Evolutionary conservation across 2,888 invertebrate genomes (phyloP).

Genomic region (Trachelus troglodyta): DNA sequence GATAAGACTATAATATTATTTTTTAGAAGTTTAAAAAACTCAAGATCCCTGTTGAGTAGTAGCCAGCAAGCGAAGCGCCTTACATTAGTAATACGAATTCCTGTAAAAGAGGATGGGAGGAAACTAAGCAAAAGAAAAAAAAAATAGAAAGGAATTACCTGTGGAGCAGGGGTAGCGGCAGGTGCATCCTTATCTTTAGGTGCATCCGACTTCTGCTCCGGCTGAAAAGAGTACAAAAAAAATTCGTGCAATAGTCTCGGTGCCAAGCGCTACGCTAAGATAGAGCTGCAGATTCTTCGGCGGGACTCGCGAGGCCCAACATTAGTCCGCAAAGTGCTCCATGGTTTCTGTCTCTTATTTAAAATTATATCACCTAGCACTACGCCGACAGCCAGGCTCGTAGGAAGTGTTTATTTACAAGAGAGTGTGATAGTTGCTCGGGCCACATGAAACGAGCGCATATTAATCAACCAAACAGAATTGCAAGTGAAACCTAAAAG

Average conservation of each 20-base stretch:
- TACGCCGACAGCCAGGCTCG: too few relatives aligned
- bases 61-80: not conserved
- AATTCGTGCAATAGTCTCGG: conserved; percentile 58
- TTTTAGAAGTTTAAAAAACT: not conserved
- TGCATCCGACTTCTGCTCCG: conserved; percentile 62
- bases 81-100: not conserved
- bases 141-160: conserved; percentile 52
- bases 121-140: conserved; percentile 17
- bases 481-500: too few relatives aligned
- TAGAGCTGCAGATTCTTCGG: too few relatives aligned
- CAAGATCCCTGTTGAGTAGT: not conserved
- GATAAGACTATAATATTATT: too few relatives aligned
- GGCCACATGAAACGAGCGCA: too few relatives aligned
- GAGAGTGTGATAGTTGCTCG: too few relatives aligned
- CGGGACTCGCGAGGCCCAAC: too few relatives aligned
- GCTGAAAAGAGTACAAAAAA: conserved; percentile 63
- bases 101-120: conserved; percentile 1
- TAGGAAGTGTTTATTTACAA: too few relatives aligned
- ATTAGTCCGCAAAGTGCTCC: too few relatives aligned
- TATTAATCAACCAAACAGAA: too few relatives aligned
- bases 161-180: conserved; percentile 56
- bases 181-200: conserved; percentile 60
- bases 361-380: too few relatives aligned
- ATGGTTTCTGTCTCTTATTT: too few relatives aligned
- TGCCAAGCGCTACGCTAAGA: conserved; percentile 53